Evolutionary conservation across 92 coral and sea anemone genomes (phyloP), one percentile per base, ranked within the genome.

Genomic region (Heliopora coerulea): DNA sequence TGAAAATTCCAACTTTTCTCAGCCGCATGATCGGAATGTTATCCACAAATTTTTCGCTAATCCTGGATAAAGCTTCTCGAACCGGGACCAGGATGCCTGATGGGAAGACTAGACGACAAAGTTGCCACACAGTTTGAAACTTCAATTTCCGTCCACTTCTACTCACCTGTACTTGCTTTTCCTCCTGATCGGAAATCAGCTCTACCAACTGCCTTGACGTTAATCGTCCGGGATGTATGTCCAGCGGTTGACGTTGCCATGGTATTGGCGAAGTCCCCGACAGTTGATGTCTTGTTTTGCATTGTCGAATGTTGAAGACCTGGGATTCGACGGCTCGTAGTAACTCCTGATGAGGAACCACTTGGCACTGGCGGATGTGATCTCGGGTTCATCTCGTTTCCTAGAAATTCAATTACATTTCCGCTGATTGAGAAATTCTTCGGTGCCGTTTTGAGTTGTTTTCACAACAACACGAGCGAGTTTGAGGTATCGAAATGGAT

Each of bases 181-280:
- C 84, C 85, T 8, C 85, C 90, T 14, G 56, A 26, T 68, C 88
- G 87, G 13, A 87, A 84, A 75, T 91, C 96, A 32, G 91, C 79
- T 33, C 92, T 42, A 14, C 97, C 95, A 48, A 88, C 84, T 30
- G 97, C 97, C 73, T 87, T 91, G 4, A 91, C 92, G 5, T 91
- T 89, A 0, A 91, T 82, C 15, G 56, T 88, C 57, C 87, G 85
- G 32, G 91, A 79, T 5, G 82, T 82, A 13, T 67, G 20, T 39
- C 74, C 34, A 5, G 68, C 69, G 33, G 50, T 62, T 6, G 52
- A 6, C 14, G 52, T 15, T 46, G n/a, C 52, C 52, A 15, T 46
- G n/a, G 52, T 2, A 60, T 65, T 31, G 23, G 88, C 30, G 68
- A 62, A 20, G 78, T 79, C 21, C 82, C 74, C 58, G 68, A 78